Conservation (phyloP, 2,888 invertebrate genomes). For the Capitulum mitella region DNA sequence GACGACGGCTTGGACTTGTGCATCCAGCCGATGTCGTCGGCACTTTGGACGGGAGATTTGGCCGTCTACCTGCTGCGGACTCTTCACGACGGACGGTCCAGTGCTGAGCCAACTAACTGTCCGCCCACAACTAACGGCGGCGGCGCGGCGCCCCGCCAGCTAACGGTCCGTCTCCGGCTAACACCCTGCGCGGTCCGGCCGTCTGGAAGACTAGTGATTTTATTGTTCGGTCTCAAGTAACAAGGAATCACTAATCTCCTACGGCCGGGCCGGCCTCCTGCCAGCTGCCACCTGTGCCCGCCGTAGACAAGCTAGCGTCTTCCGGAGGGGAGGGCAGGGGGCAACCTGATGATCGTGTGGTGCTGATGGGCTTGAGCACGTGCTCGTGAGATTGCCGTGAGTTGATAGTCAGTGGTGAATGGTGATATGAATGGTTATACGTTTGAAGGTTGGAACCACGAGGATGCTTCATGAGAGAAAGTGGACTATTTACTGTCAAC, state of each 20-base stretch:
- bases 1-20: too few species aligned
- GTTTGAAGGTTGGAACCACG: too few species aligned
- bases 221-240: conserved; percentile 37
- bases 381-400: background rate
- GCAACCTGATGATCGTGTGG: background rate
- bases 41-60: too few species aligned
- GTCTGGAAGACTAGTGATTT: conserved; percentile 39
- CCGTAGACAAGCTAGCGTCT: background rate
- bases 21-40: too few species aligned
- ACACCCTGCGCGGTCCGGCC: background rate
- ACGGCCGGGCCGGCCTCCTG: background rate
- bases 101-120: too few species aligned
- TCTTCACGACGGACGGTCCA: too few species aligned
- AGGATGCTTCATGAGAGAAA: too few species aligned
- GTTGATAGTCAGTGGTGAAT: too few species aligned
- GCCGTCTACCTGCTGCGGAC: too few species aligned
- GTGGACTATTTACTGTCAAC: too few species aligned
- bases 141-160: background rate
- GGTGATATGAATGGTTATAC: too few species aligned
- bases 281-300: background rate
- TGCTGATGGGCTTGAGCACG: background rate
- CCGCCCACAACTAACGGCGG: background rate
- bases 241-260: conserved; percentile 37
- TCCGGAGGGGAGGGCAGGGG: background rate
- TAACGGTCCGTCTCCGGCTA: background rate